Evolutionary conservation across 2,113 vertebrate genomes (phyloP).

Genomic region (Climacteris rufus): DNA sequence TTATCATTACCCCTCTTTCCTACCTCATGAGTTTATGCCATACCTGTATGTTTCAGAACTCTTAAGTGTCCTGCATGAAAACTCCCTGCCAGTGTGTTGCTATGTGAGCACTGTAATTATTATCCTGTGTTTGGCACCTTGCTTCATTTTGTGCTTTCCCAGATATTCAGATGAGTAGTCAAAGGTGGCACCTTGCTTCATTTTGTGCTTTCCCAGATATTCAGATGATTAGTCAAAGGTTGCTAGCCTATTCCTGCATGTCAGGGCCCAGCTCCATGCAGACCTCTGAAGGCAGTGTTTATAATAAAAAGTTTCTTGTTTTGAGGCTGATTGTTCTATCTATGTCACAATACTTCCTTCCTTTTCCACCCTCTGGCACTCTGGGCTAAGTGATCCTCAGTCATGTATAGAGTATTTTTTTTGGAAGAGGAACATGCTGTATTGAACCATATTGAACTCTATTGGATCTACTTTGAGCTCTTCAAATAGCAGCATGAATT

Average conservation of each 20-base stretch:
- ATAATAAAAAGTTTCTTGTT: neutral
- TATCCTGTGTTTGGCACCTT: neutral
- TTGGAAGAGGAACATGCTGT: neutral
- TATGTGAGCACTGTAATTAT: neutral
- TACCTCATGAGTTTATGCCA: neutral
- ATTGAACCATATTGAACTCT: neutral
- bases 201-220: neutral
- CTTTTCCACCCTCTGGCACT: neutral
- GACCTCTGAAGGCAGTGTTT: neutral
- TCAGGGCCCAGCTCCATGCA: neutral
- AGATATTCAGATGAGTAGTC: neutral
- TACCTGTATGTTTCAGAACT: neutral
- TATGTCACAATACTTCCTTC: neutral
- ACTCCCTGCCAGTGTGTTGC: neutral
- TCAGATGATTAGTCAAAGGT: neutral
- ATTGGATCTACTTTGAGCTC: neutral
- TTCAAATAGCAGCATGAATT: neutral
- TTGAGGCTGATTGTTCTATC: neutral
- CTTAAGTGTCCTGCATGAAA: neutral
- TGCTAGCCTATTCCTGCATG: neutral
- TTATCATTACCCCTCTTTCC: neutral
- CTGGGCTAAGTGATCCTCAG: neutral
- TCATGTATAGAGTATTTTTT: neutral
- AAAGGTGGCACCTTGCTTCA: neutral
- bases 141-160: neutral